phyloP scores from a whole-genome alignment of 2,797 vertebrate species.

The Falco rusticolus region DNA sequence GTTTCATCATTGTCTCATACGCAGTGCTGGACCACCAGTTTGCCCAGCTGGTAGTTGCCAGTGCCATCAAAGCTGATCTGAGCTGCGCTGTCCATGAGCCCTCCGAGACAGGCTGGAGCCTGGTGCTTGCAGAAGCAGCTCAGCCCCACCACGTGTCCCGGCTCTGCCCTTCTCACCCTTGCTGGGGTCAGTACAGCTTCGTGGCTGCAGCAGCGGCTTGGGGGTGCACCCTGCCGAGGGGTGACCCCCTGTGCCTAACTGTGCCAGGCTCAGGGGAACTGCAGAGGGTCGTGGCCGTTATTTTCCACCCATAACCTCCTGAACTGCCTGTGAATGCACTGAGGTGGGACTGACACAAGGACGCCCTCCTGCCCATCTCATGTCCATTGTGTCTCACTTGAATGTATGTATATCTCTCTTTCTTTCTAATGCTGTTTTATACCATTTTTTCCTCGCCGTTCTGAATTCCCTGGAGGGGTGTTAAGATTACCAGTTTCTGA shows the following conservation, averaged over 20 bases:
- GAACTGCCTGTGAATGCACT: accelerated
- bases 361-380: accelerated
- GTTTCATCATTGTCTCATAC: accelerated
- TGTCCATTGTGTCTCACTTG: background rate
- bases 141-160: accelerated
- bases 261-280: background rate
- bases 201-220: background rate
- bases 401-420: background rate
- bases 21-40: background rate
- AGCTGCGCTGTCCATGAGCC: accelerated
- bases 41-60: background rate
- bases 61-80: background rate
- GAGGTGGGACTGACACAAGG: background rate
- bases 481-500: conserved; percentile 35
- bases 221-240: background rate
- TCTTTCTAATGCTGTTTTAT: background rate
- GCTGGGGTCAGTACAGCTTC: background rate
- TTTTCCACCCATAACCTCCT: background rate
- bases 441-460: background rate
- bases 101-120: background rate
- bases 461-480: conserved; percentile 10
- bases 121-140: background rate
- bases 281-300: background rate
- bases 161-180: background rate
- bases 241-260: background rate